Evolutionary conservation across 2,888 invertebrate genomes (phyloP).

Genomic region (Polydrusus tereticollis): DNA sequence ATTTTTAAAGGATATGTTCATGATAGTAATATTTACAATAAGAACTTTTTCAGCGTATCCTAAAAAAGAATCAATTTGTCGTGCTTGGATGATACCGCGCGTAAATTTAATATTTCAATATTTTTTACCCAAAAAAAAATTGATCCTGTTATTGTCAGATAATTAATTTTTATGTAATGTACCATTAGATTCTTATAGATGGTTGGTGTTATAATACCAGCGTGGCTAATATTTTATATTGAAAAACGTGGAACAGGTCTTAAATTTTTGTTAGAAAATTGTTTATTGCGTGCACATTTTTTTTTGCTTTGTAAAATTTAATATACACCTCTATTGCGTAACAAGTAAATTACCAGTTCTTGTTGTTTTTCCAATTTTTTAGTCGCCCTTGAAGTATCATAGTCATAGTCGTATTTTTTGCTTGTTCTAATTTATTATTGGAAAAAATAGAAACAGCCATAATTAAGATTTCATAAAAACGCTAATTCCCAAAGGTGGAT

Average conservation of each 20-base stretch:
- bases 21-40: constrained; percentile 14
- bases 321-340: constrained; percentile 46
- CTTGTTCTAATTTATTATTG: constrained; percentile 34
- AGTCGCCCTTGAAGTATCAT: constrained; percentile 44
- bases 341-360: constrained; percentile 46
- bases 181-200: constrained; percentile 20
- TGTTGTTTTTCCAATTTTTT: constrained; percentile 45
- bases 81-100: constrained; percentile 33
- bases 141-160: constrained; percentile 30
- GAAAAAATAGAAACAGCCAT: constrained; percentile 33
- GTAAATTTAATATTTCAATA: constrained; percentile 29
- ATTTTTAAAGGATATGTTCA: constrained; percentile 14
- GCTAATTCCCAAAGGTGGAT: constrained; percentile 5
- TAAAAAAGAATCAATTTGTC: constrained; percentile 26
- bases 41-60: neutral
- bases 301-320: constrained; percentile 44
- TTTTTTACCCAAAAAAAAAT: constrained; percentile 28
- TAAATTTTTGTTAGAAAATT: constrained; percentile 32
- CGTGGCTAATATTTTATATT: constrained; percentile 32
- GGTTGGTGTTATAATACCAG: constrained; percentile 18
- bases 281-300: constrained; percentile 44
- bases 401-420: constrained; percentile 43
- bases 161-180: constrained; percentile 35
- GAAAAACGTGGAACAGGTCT: constrained; percentile 26
- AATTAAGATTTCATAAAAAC: constrained; percentile 38